Evolutionary conservation across 2,888 invertebrate genomes (phyloP).

Genomic region (Caenorhabditis afra): DNA sequence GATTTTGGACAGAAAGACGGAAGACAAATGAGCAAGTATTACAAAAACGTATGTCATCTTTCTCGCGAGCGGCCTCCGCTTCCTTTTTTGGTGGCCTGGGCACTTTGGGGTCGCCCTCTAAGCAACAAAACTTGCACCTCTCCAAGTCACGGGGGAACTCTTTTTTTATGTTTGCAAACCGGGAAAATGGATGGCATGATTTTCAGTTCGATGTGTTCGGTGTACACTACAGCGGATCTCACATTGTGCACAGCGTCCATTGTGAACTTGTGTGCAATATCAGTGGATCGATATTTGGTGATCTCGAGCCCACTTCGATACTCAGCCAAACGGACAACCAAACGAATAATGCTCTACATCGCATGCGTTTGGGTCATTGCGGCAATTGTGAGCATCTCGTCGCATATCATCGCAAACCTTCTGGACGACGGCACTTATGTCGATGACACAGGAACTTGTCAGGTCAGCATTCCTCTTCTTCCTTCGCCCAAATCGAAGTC

Average conservation of each 20-base stretch:
- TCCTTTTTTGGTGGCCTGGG: constrained; percentile 21
- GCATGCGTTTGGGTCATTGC: constrained; percentile 94
- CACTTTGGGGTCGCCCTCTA: background rate
- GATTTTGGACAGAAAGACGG: constrained; percentile 50
- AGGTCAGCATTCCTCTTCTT: constrained; percentile 59
- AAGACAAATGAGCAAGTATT: constrained; percentile 59
- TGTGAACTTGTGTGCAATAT: constrained; percentile 83
- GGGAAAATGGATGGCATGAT: too few species aligned
- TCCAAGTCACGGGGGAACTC: too few species aligned
- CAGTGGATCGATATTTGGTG: constrained; percentile 81
- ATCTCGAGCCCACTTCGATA: constrained; percentile 69
- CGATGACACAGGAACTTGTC: constrained; percentile 59
- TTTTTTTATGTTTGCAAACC: too few species aligned
- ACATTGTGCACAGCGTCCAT: constrained; percentile 84
- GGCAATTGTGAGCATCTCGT: constrained; percentile 93
- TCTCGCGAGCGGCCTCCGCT: background rate
- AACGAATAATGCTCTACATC: constrained; percentile 89
- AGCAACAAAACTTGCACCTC: background rate
- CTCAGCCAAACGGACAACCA: constrained; percentile 86
- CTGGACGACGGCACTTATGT: constrained; percentile 58
- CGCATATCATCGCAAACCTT: constrained; percentile 86
- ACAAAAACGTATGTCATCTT: constrained; percentile 54
- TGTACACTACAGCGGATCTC: constrained; percentile 83
- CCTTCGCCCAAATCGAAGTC: constrained; percentile 11
- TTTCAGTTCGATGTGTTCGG: constrained; percentile 81